A percentile compares a stretch with the other conserved stretches of the same genome.
These are phyloP conservation scores for Neolamprologus modestus DNA, from an alignment of 2,113 vertebrate species.

Conservation along the genomic window DNA sequence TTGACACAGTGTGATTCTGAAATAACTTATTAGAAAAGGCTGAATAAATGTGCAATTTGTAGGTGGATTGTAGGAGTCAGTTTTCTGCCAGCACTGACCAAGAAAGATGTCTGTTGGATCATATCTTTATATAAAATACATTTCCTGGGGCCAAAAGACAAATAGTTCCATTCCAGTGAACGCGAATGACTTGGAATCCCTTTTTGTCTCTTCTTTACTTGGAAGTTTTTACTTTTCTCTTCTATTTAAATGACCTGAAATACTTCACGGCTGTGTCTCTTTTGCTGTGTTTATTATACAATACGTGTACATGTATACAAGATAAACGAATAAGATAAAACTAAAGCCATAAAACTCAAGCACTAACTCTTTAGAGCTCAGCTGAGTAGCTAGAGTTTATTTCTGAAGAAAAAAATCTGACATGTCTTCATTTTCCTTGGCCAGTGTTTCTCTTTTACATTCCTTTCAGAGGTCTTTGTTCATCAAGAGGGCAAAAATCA, in stretches of 20 bases:
- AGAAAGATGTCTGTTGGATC: slow-evolving; percentile 16
- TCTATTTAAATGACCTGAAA: slow-evolving; percentile 55
- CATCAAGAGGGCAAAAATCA: slow-evolving; percentile 50
- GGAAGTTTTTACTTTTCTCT: slow-evolving; percentile 14
- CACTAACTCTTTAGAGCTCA: slow-evolving; percentile 75
- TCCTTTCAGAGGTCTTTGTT: slow-evolving; percentile 56
- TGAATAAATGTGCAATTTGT: background rate
- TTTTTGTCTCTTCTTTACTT: slow-evolving; percentile 11
- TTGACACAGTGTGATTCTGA: background rate
- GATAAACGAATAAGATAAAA: slow-evolving; percentile 69
- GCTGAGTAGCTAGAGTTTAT: slow-evolving; percentile 65
- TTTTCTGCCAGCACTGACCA: slow-evolving; percentile 24
- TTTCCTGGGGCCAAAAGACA: slow-evolving; percentile 26
- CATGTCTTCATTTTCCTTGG: slow-evolving; percentile 50
- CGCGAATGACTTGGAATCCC: slow-evolving; percentile 55
- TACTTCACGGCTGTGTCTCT: slow-evolving; percentile 53
- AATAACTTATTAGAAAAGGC: background rate
- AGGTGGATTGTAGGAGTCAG: slow-evolving; percentile 20
- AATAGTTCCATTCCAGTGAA: slow-evolving; percentile 24
- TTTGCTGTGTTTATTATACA: slow-evolving; percentile 62
- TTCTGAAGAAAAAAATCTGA: slow-evolving; percentile 39
- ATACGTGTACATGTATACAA: slow-evolving; percentile 61
- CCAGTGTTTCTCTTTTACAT: slow-evolving; percentile 61
- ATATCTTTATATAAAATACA: slow-evolving; percentile 18
- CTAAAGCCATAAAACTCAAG: slow-evolving; percentile 80